Base-by-base conservation (phyloP, 2,797 vertebrate genomes). In the Melanotaenia pygmaea region DNA sequence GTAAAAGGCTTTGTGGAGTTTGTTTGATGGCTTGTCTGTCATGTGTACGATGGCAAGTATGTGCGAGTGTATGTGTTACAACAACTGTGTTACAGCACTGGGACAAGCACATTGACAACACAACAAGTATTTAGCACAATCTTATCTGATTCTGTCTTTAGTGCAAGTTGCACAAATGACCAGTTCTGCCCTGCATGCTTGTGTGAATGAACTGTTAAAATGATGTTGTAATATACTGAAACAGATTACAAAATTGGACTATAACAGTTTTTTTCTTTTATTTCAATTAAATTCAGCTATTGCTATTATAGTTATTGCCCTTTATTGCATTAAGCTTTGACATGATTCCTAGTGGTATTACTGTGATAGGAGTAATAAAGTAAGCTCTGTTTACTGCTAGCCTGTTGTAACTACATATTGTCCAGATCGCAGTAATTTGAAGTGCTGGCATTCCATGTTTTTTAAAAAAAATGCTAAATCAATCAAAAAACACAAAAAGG, bases 1-100 rank as follows among this genome's bases (percentile, higher is more conserved):
- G 2, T 50, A 22, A 72, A 58, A 67, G 45, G 45, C 45, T 38
- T 45, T 22, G 51, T 58, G 59, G 62, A 81, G 60, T 87, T 74
- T 86, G 71, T 81, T 28, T 37, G 63, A 73, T 50, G 58, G 45
- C 59, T 69, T 14, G 28, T 30, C 66, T 53, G 47, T 30, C 40
- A 45, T 69, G 58, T 43, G 28, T 56, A 45, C 34, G 71, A 76
- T 24, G 5, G 63, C 70, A 61, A 32, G 50, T 66, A 43, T 18
- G 51, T 77, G 54, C 34, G 51, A 34, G 66, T 30, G 30, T 30
- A 30, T 30, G 30, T 30, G 30, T 30, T 30, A 30, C 30, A 30
- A 28, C 28, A 28, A 30, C 30, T 63, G 12, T 38, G 37, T 43
- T 43, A 43, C 40, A 16, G 40, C 40, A 18, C 18, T 43, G 16